Base-by-base conservation (phyloP, 2,797 vertebrate genomes). In the Propithecus deckenii region DNA sequence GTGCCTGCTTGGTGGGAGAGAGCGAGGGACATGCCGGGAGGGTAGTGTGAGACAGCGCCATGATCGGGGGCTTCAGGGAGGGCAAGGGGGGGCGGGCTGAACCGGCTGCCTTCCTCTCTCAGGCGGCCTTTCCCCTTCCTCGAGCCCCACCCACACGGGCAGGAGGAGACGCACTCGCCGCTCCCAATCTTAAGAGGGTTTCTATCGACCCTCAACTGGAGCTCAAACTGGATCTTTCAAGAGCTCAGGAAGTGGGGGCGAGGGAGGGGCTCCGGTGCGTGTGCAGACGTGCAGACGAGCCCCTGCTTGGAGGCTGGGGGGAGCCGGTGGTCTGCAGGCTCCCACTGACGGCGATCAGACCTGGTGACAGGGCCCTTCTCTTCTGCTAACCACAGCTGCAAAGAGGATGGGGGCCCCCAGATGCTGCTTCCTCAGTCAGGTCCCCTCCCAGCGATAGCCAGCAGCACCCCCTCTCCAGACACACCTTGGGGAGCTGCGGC, bases 221-320 rank as follows among this genome's bases (percentile, higher is more conserved):
- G 18, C 55, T 80, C 80, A 48, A 52, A 20, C 28, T 15, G n/a
- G 17, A 7, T 89, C 69, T 89, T 57, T 57, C 28, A 3, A 67
- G 71, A 61, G 43, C 13, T n/a, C 7, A 41, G 43, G 28, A 74
- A 63, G 52, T 2, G 5, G 43, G 74, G n/a, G 22, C 3, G 2
- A 13, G 9, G 10, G 15, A 12, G 11, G 8, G 41, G 25, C 12
- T 11, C 30, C 1, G 0, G 11, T 0, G 4, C 13, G 2, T 2
- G 32, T 32, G 13, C 32, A 32, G 55, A 4, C 6, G 50, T 7
- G 69, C 28, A 17, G 32, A 69, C 32, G 43, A 85, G 69, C 41
- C 43, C 89, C 52, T 35, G 15, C 57, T 14, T 3, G 22, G 41
- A 57, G 67, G 4, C 12, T 6, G 32, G 57, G 17, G 50, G 50